Percentiles rank a stretch among this genome's conserved stretches.
phyloP scores from a whole-genome alignment of 1,140 invertebrate species.

The Drosophila rhopaloa region DNA sequence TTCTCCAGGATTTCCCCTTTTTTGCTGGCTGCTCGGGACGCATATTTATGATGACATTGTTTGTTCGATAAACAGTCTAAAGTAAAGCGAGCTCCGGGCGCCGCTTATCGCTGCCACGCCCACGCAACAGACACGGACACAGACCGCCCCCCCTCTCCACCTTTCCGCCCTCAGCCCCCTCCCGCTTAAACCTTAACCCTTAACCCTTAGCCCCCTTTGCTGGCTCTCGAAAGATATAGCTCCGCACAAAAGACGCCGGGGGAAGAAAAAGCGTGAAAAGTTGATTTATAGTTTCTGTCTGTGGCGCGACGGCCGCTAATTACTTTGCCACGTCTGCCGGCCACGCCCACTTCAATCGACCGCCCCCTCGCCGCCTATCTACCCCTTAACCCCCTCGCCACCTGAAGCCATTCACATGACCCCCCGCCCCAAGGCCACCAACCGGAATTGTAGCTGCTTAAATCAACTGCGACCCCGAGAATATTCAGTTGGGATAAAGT shows the following conservation, averaged over 20 bases:
- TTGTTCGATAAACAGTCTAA: conserved; percentile 81
- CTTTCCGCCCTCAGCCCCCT: neutral
- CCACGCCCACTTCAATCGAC: conserved; percentile 54
- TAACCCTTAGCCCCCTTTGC: neutral
- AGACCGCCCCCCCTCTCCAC: neutral
- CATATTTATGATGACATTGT: conserved; percentile 83
- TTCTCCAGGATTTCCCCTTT: neutral
- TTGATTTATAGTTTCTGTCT: conserved; percentile 82
- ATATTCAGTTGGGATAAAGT: conserved; percentile 38
- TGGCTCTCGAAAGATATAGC: conserved; percentile 17
- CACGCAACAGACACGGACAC: conserved; percentile 58
- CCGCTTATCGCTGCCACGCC: conserved; percentile 26
- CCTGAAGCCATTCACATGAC: conserved; percentile 52
- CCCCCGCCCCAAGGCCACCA: neutral
- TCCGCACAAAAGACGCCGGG: conserved; percentile 47
- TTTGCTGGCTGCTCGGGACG: conserved; percentile 32
- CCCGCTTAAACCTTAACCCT: neutral
- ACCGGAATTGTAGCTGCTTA: conserved; percentile 65
- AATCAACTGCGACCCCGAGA: conserved; percentile 58
- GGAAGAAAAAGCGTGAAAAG: conserved; percentile 42
- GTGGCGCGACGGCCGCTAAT: conserved; percentile 73
- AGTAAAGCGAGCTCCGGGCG: conserved; percentile 51
- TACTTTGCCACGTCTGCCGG: conserved; percentile 75
- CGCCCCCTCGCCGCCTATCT: conserved; percentile 2
- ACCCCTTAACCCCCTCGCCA: conserved; percentile 17